A percentile compares a stretch with the other conserved stretches of the same genome.
phyloP scores from a whole-genome alignment of 2,113 vertebrate genomes.

The Lasiurus borealis region DNA sequence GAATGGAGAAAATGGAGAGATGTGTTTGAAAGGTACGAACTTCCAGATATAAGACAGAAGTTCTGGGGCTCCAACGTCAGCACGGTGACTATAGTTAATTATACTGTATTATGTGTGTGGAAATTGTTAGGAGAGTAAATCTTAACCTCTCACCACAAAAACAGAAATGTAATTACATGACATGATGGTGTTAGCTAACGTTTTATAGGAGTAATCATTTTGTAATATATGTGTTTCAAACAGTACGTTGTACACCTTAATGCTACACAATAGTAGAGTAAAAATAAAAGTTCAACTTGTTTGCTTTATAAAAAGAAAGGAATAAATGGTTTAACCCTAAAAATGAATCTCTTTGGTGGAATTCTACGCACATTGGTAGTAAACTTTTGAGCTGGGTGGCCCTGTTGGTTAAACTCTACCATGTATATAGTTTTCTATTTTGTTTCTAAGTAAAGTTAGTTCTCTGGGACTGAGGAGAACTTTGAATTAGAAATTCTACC shows the following conservation, averaged over 20 bases:
- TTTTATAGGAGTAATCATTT: background rate
- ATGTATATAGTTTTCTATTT: background rate
- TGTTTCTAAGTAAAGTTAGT: background rate
- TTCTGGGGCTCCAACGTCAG: background rate
- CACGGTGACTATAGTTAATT: background rate
- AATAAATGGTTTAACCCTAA: background rate
- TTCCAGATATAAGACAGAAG: background rate
- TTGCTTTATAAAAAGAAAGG: background rate
- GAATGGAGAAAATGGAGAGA: background rate
- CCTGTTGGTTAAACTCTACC: background rate
- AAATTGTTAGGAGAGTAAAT: background rate
- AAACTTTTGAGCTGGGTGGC: background rate
- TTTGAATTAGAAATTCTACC: background rate
- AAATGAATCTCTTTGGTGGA: background rate
- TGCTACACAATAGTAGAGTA: background rate
- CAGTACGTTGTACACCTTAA: background rate
- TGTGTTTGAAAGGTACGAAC: background rate
- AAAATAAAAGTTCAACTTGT: background rate
- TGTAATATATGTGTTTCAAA: background rate
- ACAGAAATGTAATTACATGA: background rate
- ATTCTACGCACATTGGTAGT: background rate
- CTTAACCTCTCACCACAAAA: background rate
- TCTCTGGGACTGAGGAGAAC: background rate
- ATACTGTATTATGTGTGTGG: background rate
- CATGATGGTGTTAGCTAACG: background rate